A percentile compares a stretch with the other conserved stretches of the same genome.
phyloP scores from a whole-genome alignment of 2,797 vertebrate genomes.

The Carduelis carduelis region DNA sequence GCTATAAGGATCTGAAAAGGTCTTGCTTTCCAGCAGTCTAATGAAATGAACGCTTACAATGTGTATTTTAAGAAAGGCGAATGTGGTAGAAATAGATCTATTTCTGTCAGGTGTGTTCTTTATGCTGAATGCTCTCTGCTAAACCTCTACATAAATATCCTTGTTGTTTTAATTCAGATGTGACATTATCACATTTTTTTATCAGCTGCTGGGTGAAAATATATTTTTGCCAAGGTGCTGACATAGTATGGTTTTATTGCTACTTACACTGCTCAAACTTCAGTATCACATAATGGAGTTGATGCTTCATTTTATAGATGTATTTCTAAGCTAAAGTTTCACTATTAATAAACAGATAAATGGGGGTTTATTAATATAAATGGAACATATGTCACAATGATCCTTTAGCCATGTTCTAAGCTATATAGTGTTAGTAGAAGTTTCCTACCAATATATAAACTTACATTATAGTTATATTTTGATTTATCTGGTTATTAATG shows the following conservation, averaged over 20 bases:
- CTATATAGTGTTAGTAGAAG: background rate
- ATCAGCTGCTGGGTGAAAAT: background rate
- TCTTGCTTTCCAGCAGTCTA: conserved; percentile 9
- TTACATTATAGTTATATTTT: background rate
- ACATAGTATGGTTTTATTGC: background rate
- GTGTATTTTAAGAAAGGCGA: background rate
- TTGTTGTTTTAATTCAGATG: conserved; percentile 2
- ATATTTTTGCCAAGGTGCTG: background rate
- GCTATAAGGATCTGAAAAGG: background rate
- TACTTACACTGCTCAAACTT: background rate
- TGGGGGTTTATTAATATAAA: background rate
- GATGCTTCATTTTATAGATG: background rate
- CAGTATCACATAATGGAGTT: background rate
- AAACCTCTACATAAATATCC: background rate
- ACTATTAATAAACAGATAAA: conserved; percentile 2
- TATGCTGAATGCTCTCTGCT: background rate
- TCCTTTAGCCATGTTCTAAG: background rate
- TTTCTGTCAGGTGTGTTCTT: background rate
- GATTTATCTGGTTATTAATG: background rate
- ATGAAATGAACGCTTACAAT: background rate
- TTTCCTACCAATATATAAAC: background rate
- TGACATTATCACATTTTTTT: background rate
- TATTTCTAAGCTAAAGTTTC: background rate
- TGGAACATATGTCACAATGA: background rate
- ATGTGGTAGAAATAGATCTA: background rate